phyloP scores from a whole-genome alignment of 2,888 invertebrate species.

The Tipula vernalis region DNA sequence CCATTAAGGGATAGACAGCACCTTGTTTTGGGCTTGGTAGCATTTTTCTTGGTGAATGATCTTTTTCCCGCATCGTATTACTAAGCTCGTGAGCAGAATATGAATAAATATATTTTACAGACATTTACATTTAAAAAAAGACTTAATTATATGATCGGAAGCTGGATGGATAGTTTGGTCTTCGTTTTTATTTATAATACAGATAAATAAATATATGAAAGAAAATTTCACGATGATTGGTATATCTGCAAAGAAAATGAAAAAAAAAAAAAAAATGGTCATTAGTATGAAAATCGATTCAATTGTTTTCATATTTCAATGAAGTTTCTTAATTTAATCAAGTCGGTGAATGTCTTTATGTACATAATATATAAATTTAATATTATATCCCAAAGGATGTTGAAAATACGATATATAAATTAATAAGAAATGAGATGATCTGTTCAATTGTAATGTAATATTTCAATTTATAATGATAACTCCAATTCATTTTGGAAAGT shows the following conservation, averaged over 20 bases:
- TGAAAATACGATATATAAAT: neutral
- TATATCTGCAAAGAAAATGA: neutral
- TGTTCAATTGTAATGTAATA: neutral
- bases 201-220: neutral
- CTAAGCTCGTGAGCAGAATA: conserved; percentile 10
- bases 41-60: conserved; percentile 84
- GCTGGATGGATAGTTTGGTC: neutral
- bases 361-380: neutral
- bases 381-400: neutral
- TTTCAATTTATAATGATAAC: neutral
- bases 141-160: neutral
- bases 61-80: conserved; percentile 76
- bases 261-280: neutral
- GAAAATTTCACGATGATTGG: neutral
- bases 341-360: neutral
- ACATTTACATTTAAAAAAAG: conserved; percentile 10
- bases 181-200: neutral
- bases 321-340: neutral
- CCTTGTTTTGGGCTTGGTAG: conserved; percentile 62
- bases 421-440: neutral
- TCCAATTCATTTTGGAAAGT: neutral
- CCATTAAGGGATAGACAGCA: conserved; percentile 55
- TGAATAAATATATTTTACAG: conserved; percentile 10
- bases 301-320: neutral
- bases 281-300: neutral